Percentiles rank a stretch among this genome's conserved stretches.
Evolutionary conservation across 23 tunicate species (phyloP).

Genomic region (Corella eumyota): DNA sequence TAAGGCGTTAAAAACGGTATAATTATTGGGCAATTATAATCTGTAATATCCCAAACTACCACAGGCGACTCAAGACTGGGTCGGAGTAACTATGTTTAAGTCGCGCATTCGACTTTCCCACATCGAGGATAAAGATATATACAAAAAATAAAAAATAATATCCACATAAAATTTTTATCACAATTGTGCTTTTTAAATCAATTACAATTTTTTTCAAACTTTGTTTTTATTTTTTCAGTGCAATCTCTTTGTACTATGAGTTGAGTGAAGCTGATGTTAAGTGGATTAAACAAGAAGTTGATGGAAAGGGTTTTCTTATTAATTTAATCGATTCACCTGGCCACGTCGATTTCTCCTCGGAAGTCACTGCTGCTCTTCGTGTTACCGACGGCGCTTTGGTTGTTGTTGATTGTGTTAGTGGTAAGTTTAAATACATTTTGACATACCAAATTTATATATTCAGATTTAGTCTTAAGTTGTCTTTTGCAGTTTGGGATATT

Average conservation of each 20-base stretch:
- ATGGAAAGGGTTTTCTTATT: conserved; percentile 88
- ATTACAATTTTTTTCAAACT: too few species aligned
- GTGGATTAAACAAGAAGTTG: conserved; percentile 61
- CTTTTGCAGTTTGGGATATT: not conserved
- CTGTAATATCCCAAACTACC: too few species aligned
- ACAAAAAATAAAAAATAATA: not conserved
- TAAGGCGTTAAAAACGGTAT: too few species aligned
- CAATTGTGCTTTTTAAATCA: too few species aligned
- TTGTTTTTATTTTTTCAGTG: conserved; percentile 22
- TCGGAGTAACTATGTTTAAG: too few species aligned
- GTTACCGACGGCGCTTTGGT: conserved; percentile 98
- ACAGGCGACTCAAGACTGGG: too few species aligned
- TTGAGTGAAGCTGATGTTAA: conserved; percentile 59
- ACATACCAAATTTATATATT: not conserved
- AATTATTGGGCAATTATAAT: too few species aligned
- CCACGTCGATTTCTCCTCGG: conserved; percentile 97
- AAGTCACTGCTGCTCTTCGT: conserved; percentile 98
- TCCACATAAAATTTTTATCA: too few species aligned
- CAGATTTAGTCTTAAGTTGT: not conserved
- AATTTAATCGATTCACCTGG: conserved; percentile 97
- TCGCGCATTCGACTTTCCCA: too few species aligned
- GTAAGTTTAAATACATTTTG: conserved; percentile 19
- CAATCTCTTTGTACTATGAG: conserved; percentile 81
- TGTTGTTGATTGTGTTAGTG: conserved; percentile 96
- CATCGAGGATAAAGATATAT: not conserved